Evolutionary conservation across 2,113 vertebrate genomes (phyloP).

Genomic region (Callocephalon fimbriatum): DNA sequence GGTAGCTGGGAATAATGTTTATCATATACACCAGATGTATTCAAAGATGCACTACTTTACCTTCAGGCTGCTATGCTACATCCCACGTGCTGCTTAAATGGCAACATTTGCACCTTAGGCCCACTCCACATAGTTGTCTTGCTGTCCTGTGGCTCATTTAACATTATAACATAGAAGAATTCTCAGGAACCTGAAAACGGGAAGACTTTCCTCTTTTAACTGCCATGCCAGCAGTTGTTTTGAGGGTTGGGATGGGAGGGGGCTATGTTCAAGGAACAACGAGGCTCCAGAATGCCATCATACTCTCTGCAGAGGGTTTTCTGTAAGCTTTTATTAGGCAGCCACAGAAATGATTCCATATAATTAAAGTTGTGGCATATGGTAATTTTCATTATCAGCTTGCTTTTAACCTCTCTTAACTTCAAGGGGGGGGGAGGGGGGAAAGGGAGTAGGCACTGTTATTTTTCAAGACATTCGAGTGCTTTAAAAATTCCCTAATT

Average conservation of each 20-base stretch:
- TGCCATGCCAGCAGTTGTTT: background rate
- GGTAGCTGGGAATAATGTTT: background rate
- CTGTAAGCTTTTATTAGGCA: background rate
- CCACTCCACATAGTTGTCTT: background rate
- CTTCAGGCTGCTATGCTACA: background rate
- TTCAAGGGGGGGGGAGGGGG: background rate
- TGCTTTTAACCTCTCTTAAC: background rate
- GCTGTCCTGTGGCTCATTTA: background rate
- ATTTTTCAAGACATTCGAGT: background rate
- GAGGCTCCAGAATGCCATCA: background rate
- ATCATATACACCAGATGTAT: background rate
- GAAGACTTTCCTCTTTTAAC: background rate
- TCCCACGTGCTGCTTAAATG: background rate
- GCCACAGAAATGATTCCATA: background rate
- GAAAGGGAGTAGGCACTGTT: background rate
- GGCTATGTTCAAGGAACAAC: background rate
- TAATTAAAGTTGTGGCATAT: constrained; percentile 14
- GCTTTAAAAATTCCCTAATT: background rate
- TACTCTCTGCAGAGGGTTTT: background rate
- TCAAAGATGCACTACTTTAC: background rate
- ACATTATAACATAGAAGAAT: background rate
- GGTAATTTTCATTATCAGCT: constrained; percentile 2
- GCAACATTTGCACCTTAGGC: background rate
- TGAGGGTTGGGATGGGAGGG: background rate
- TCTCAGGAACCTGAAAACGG: background rate